Evolutionary conservation across 30 jellyfish, hydroid and myxozoan species (phyloP).

Genomic region (Cassiopea xamachana): DNA sequence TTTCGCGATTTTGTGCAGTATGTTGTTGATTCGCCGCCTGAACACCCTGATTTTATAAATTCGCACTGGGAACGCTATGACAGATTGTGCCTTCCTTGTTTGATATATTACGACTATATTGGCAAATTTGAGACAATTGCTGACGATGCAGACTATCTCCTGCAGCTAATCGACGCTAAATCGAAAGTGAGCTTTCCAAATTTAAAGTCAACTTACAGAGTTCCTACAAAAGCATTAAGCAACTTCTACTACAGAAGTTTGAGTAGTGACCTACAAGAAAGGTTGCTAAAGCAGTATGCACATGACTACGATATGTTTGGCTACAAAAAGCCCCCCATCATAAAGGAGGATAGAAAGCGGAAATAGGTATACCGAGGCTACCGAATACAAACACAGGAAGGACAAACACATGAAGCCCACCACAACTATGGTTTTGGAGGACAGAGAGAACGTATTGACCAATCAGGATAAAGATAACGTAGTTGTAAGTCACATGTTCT

Average conservation of each 20-base stretch:
- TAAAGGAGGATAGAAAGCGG: constrained; percentile 15
- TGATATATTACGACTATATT: constrained; percentile 89
- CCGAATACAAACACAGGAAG: no score
- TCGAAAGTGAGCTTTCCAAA: constrained; percentile 85
- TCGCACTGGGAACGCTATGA: constrained; percentile 98
- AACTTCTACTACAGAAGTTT: constrained; percentile 62
- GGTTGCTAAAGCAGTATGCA: constrained; percentile 61
- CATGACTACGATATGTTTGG: constrained; percentile 91
- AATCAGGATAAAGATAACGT: no score
- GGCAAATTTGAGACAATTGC: constrained; percentile 93
- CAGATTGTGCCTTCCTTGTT: constrained; percentile 93
- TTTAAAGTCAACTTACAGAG: constrained; percentile 60
- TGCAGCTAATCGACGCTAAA: constrained; percentile 83
- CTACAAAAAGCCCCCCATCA: constrained; percentile 71
- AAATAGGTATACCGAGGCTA: not conserved
- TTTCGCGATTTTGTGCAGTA: constrained; percentile 88
- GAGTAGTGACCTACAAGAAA: constrained; percentile 61
- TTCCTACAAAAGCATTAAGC: constrained; percentile 82
- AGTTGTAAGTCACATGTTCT: no score
- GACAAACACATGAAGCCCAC: no score
- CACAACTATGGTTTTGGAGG: no score
- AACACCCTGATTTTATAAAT: constrained; percentile 84
- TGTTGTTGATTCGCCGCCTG: constrained; percentile 95
- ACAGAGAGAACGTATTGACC: no score
- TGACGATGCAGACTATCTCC: constrained; percentile 90